Evolutionary conservation across 2,888 invertebrate species (phyloP), one percentile per base, ranked within the genome.

Genomic region (Caenorhabditis wallacei): DNA sequence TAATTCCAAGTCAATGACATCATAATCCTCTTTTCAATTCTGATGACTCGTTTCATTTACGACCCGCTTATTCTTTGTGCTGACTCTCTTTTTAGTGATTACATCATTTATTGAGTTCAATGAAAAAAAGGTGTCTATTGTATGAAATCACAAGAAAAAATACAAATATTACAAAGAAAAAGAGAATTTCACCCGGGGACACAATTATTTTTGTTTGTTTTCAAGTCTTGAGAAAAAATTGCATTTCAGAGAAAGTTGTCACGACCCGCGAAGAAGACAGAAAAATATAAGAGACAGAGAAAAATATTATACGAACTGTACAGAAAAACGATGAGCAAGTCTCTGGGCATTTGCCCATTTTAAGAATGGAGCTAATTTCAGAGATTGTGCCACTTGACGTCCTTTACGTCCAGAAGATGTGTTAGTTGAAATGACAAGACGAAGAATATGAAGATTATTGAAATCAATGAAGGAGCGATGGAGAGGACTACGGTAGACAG

Each of bases 401-500:
- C 79, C 69, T 51, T 46, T 66, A 16, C 80, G 66, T 16, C 72
- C 63, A 5, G 80, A 56, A n/a, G 75, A 54, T 7, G 70, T 63
- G 20, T 53, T 69, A 10, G 74, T 74, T 26, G 82, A 80, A 54
- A 86, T 79, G 30, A 82, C 80, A 26, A 86, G 53, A 18, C 85
- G 85, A 11, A 86, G 51, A 7, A 80, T 76, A 24, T 82, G 70
- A 22, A 84, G 66, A 35, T 66, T 59, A 56, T 80, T 74, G 18
- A 70, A 53, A 35, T 82, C 79, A 64, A 80, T 74, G 37, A 86
- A 70, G 18, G 70, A 76, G 10, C 70, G 61, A n/a, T 79, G 78
- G 2, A 84, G 68, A 18, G 79, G 78, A 63, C 74, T 72, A 48
- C 82, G 74, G 79, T 86, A 86, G 80, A 86, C 74, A 37, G 59